Percentiles rank a stretch among this genome's conserved stretches.
Evolutionary conservation across 1,140 invertebrate species (phyloP).

Genomic region (Drosophila punjabiensis): DNA sequence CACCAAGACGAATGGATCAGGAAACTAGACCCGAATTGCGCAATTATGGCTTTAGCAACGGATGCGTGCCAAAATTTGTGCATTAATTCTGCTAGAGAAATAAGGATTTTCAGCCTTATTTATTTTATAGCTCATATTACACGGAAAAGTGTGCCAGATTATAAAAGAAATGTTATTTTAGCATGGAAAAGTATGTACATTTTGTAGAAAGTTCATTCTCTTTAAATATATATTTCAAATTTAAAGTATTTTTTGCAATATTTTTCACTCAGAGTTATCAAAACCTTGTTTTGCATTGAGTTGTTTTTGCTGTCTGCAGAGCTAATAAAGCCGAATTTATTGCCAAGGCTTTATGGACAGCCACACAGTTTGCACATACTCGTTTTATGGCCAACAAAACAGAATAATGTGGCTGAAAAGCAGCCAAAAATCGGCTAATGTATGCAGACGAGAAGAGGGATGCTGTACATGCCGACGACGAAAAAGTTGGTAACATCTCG

Average conservation of each 20-base stretch:
- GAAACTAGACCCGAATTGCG: conserved; percentile 29
- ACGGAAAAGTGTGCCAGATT: neutral
- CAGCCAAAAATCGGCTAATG: conserved; percentile 61
- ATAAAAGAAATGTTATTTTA: neutral
- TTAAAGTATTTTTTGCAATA: neutral
- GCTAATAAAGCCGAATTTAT: conserved; percentile 70
- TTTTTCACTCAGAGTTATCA: conserved; percentile 14
- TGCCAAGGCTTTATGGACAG: conserved; percentile 62
- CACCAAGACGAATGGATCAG: conserved; percentile 35
- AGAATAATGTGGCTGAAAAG: conserved; percentile 42
- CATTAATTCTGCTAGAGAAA: neutral
- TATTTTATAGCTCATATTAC: neutral
- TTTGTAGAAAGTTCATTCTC: neutral
- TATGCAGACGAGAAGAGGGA: conserved; percentile 45
- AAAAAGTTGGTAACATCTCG: conserved; percentile 52
- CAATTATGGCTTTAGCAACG: conserved; percentile 39
- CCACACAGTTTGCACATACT: conserved; percentile 63
- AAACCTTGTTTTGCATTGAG: conserved; percentile 17
- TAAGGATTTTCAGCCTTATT: neutral
- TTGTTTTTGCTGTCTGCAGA: conserved; percentile 23
- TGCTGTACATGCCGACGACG: conserved; percentile 38
- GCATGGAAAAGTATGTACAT: neutral
- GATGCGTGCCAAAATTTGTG: neutral
- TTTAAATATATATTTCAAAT: neutral
- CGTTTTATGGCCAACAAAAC: conserved; percentile 61